Percentiles rank a stretch among this genome's conserved stretches.
phyloP scores from a whole-genome alignment of 2,113 vertebrate species.

The Edolisoma coerulescens region DNA sequence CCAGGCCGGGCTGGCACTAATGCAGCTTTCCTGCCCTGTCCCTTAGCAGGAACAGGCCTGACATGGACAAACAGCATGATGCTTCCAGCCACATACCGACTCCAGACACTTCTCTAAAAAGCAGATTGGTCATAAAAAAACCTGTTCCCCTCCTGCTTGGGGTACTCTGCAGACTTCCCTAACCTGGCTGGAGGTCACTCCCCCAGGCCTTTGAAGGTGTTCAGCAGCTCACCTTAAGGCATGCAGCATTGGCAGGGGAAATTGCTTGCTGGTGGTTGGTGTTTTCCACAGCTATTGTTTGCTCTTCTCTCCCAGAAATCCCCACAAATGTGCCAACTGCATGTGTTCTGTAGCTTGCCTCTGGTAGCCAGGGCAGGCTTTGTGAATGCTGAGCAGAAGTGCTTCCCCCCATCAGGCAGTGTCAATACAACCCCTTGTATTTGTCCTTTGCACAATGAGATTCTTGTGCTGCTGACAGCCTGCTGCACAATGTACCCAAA shows the following conservation, averaged over 20 bases:
- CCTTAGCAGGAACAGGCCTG: not conserved
- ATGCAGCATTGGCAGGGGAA: not conserved
- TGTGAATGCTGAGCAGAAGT: not conserved
- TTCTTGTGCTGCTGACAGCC: slow-evolving; percentile 31
- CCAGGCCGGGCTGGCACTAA: not conserved
- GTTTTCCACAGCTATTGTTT: not conserved
- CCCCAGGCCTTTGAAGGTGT: not conserved
- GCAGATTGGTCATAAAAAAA: not conserved
- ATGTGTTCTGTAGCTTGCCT: not conserved
- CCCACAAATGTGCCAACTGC: not conserved
- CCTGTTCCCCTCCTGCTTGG: not conserved
- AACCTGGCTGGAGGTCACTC: not conserved
- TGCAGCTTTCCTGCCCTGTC: not conserved
- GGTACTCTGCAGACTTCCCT: not conserved
- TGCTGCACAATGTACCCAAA: not conserved
- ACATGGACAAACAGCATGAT: not conserved
- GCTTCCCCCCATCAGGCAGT: not conserved
- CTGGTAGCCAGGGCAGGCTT: slow-evolving; percentile 14
- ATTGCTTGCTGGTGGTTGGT: not conserved
- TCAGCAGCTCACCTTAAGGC: not conserved
- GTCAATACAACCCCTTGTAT: slow-evolving; percentile 49
- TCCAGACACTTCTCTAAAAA: not conserved
- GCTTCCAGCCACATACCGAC: not conserved
- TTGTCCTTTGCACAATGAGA: slow-evolving; percentile 35
- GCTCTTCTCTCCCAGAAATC: not conserved